A percentile compares a stretch with the other conserved stretches of the same genome.
Evolutionary conservation across 2,113 vertebrate genomes (phyloP).

Genomic region (Ifrita kowaldi): DNA sequence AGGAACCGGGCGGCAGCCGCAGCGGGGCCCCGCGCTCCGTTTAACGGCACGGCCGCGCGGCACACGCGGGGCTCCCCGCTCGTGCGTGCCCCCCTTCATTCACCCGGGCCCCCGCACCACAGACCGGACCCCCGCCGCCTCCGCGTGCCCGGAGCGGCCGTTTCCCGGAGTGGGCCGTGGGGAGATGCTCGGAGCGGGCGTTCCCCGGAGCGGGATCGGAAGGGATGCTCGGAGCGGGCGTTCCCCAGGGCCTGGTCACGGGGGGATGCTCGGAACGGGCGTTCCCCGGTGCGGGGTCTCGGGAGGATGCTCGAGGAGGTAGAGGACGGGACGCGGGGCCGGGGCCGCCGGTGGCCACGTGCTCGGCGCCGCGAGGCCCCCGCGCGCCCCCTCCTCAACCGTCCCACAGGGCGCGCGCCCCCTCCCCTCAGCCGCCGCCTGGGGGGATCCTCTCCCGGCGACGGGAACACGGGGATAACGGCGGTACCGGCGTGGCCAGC

Average conservation of each 20-base stretch:
- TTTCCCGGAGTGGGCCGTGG: background rate
- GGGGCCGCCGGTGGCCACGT: background rate
- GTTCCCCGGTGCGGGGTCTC: too few species aligned
- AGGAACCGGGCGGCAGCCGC: background rate
- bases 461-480: background rate
- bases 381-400: background rate
- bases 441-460: background rate
- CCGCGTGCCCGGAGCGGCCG: background rate
- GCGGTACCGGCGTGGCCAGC: background rate
- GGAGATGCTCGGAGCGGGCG: background rate
- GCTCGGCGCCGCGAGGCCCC: background rate
- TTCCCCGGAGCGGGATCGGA: too few species aligned
- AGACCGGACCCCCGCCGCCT: background rate
- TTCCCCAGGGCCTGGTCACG: too few species aligned
- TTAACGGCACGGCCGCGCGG: background rate
- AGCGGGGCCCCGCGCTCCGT: background rate
- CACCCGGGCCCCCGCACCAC: too few species aligned
- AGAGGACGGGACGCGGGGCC: background rate
- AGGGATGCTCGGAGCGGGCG: background rate
- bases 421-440: background rate
- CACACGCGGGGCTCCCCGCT: background rate
- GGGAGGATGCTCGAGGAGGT: background rate
- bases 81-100: rapidly evolving
- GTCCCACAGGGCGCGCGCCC: background rate
- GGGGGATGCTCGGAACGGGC: background rate